These are phyloP conservation scores for Phrynosoma platyrhinos DNA, from an alignment of 2,113 vertebrate species.

Conservation along the genomic window DNA sequence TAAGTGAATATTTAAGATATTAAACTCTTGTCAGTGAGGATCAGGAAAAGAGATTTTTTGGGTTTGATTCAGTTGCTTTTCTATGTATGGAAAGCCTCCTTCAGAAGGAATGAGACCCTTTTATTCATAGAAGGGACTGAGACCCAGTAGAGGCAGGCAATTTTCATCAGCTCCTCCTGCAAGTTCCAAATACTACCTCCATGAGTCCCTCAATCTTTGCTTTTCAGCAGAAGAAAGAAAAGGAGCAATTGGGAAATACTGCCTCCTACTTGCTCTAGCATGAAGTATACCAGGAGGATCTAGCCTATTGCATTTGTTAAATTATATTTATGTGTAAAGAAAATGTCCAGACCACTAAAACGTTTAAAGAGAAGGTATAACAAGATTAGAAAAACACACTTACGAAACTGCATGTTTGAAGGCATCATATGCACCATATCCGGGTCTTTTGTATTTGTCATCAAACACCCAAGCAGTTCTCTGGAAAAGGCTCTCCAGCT, in stretches of 20 bases:
- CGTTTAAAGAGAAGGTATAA: neutral
- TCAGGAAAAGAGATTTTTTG: neutral
- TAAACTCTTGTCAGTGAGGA: neutral
- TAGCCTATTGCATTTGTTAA: neutral
- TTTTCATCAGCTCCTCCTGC: neutral
- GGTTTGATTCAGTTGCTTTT: neutral
- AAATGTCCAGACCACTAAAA: neutral
- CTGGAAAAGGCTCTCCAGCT: slow-evolving; percentile 95
- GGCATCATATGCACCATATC: slow-evolving; percentile 96
- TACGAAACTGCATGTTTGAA: slow-evolving; percentile 99
- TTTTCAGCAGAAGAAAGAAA: neutral
- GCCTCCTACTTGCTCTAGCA: neutral
- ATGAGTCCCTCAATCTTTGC: neutral
- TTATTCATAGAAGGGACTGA: neutral
- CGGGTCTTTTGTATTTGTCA: slow-evolving; percentile 95
- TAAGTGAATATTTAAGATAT: neutral
- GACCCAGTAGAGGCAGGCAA: neutral
- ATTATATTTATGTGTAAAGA: neutral
- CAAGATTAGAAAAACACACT: slow-evolving; percentile 65
- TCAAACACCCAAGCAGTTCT: slow-evolving; percentile 98
- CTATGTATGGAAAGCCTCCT: neutral
- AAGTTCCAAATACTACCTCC: neutral
- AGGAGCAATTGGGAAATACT: neutral
- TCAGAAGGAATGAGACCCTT: neutral
- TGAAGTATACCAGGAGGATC: neutral